Percentiles rank a stretch among this genome's conserved stretches.
Conservation (phyloP, 2,113 vertebrate species). For the Brienomyrus brachyistius region DNA sequence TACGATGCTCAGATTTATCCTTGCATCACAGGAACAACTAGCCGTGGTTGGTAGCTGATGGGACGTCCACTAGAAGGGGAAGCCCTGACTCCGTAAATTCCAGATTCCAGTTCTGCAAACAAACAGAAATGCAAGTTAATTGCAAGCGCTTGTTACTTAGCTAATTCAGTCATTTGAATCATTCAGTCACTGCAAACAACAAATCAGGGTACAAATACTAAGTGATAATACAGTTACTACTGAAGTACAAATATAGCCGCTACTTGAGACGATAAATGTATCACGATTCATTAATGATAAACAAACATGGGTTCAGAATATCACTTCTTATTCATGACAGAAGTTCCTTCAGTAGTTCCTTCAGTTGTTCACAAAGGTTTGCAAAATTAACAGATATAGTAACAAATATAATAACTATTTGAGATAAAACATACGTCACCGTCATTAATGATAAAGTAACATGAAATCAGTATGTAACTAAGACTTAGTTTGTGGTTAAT, state of each 20-base stretch:
- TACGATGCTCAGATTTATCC: not conserved
- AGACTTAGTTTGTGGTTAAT: too few species aligned
- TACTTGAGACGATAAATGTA: too few species aligned
- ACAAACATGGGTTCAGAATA: too few species aligned
- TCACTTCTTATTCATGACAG: too few species aligned
- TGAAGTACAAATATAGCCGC: not conserved
- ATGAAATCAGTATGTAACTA: too few species aligned
- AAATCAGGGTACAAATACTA: not conserved
- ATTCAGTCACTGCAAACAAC: not conserved
- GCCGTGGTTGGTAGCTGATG: not conserved
- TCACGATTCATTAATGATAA: too few species aligned
- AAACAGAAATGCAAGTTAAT: not conserved
- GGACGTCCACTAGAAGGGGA: not conserved
- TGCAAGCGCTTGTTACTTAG: not conserved
- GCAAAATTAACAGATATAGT: too few species aligned
- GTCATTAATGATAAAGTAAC: too few species aligned
- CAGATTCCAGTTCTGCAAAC: conserved; percentile 12
- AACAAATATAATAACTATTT: too few species aligned
- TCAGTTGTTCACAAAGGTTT: too few species aligned
- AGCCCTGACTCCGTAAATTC: not conserved
- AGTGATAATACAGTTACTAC: not conserved
- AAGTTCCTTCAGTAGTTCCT: too few species aligned
- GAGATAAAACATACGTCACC: too few species aligned
- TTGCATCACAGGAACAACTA: not conserved
- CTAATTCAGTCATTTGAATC: not conserved